These are phyloP conservation scores for Lithobates sylvaticus DNA, from an alignment of 2,797 vertebrate genomes.

Conservation along the genomic window DNA sequence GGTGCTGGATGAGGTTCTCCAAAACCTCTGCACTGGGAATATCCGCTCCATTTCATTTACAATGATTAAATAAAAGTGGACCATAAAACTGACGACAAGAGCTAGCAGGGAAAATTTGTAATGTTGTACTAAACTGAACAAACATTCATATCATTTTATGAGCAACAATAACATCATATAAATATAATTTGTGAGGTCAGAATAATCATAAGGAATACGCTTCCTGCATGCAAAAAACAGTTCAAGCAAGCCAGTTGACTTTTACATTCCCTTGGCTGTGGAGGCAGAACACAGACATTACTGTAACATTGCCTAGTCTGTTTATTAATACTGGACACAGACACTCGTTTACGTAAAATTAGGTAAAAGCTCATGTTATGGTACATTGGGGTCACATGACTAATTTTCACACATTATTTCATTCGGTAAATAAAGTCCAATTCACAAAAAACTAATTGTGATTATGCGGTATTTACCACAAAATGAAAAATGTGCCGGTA, in stretches of 20 bases:
- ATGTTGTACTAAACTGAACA: constrained; percentile 44
- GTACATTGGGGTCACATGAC: no score
- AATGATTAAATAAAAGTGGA: constrained; percentile 43
- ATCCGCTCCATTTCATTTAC: constrained; percentile 44
- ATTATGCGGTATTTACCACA: no score
- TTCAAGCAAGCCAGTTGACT: background rate
- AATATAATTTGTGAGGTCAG: constrained; percentile 18
- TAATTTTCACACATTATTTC: no score
- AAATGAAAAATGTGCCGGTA: no score
- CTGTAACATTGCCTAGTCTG: background rate
- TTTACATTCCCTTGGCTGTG: background rate
- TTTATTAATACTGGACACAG: background rate
- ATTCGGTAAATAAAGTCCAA: no score
- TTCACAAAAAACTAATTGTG: no score
- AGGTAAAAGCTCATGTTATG: no score
- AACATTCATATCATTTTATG: constrained; percentile 39
- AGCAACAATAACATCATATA: constrained; percentile 27
- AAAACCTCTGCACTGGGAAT: constrained; percentile 7
- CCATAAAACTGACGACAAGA: constrained; percentile 34
- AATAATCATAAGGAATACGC: background rate
- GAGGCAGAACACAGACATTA: background rate
- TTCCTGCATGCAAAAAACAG: background rate
- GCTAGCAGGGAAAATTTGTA: constrained; percentile 26
- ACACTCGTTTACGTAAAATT: background rate
- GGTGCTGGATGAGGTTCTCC: constrained; percentile 17